These are phyloP conservation scores for Alsophila aescularia DNA, from an alignment of 2,888 invertebrate genomes.

Conservation along the genomic window DNA sequence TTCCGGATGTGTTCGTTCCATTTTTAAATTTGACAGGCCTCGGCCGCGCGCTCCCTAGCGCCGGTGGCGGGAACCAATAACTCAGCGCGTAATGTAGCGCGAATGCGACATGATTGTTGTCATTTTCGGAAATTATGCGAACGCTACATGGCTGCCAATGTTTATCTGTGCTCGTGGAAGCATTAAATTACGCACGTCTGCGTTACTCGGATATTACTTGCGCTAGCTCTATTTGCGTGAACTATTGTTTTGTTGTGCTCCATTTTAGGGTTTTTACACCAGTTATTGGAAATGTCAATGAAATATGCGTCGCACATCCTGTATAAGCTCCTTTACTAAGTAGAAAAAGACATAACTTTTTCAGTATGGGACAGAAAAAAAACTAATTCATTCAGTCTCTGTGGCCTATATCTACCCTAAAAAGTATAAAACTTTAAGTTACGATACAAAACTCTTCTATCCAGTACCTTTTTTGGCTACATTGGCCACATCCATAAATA, in stretches of 20 bases:
- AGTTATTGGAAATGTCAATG: too few relatives aligned
- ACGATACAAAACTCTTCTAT: too few relatives aligned
- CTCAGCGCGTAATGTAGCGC: slow-evolving; percentile 76
- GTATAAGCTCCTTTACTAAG: too few relatives aligned
- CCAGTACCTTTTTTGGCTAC: too few relatives aligned
- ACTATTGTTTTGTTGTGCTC: slow-evolving; percentile 24
- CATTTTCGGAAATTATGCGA: slow-evolving; percentile 80
- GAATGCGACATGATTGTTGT: slow-evolving; percentile 77
- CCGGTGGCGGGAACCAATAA: slow-evolving; percentile 59
- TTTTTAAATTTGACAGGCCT: slow-evolving; percentile 83
- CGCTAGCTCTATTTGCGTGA: slow-evolving; percentile 42
- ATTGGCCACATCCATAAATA: too few relatives aligned
- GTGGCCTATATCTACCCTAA: too few relatives aligned
- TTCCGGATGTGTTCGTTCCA: slow-evolving; percentile 79
- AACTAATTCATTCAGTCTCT: too few relatives aligned
- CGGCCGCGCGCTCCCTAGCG: slow-evolving; percentile 46
- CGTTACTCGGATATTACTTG: slow-evolving; percentile 64
- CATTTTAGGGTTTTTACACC: slow-evolving; percentile 42
- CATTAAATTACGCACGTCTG: slow-evolving; percentile 68
- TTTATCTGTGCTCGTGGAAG: slow-evolving; percentile 75
- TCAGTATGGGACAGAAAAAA: too few relatives aligned
- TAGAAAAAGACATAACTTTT: too few relatives aligned
- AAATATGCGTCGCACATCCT: too few relatives aligned
- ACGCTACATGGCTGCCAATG: slow-evolving; percentile 74
- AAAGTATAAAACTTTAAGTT: too few relatives aligned